phyloP scores from a whole-genome alignment of 2,113 vertebrate species.

The Merops nubicus region DNA sequence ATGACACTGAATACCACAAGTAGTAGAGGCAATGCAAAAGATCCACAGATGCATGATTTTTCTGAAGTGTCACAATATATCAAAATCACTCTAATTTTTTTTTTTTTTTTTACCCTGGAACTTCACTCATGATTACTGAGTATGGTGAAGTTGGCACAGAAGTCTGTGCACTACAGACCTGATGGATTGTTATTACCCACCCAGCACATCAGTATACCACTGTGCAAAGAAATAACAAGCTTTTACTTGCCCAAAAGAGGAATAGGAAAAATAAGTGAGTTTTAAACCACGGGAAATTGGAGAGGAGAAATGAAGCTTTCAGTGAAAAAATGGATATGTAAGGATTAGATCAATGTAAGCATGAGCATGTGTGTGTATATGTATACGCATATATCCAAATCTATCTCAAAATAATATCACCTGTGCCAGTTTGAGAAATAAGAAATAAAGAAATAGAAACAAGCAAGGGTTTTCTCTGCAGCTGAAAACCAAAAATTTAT shows the following conservation, averaged over 20 bases:
- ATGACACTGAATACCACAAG: not conserved
- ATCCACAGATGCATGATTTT: not conserved
- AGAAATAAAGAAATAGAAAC: not conserved
- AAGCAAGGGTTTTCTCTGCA: not conserved
- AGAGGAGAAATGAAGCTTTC: not conserved
- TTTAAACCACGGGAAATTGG: not conserved
- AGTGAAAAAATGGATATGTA: not conserved
- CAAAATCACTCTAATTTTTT: not conserved
- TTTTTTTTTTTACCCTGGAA: not conserved
- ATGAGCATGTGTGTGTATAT: accelerated
- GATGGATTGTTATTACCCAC: not conserved
- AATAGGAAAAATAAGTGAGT: not conserved
- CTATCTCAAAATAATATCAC: not conserved
- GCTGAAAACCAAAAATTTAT: not conserved
- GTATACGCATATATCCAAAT: not conserved
- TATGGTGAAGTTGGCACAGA: accelerated
- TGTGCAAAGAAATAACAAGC: not conserved
- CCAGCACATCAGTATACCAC: not conserved
- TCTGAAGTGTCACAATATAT: not conserved
- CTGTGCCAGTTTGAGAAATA: not conserved
- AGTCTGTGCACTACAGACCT: not conserved
- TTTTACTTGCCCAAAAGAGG: not conserved
- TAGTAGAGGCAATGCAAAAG: not conserved
- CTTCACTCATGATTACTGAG: not conserved
- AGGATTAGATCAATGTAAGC: not conserved